Evolutionary conservation across 2,797 vertebrate species (phyloP).

Genomic region (Amblyraja radiata): DNA sequence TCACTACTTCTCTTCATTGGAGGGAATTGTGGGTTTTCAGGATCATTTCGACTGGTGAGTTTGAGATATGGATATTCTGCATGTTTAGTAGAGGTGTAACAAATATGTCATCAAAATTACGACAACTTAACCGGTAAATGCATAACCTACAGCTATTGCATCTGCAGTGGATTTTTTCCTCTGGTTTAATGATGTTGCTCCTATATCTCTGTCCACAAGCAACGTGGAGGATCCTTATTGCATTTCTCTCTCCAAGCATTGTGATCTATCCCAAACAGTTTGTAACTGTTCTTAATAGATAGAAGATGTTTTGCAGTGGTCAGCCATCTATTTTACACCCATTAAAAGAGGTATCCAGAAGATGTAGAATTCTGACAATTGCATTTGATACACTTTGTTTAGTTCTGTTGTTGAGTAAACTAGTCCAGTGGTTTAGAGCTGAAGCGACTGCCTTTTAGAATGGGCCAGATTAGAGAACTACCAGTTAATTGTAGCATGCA

Average conservation of each 20-base stretch:
- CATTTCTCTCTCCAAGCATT: neutral
- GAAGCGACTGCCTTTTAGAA: neutral
- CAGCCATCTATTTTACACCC: neutral
- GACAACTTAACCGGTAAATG: neutral
- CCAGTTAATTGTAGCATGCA: too few relatives aligned
- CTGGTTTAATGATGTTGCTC: neutral
- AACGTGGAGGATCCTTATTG: neutral
- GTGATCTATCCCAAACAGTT: neutral
- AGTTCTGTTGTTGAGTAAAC: neutral
- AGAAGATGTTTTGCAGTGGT: neutral
- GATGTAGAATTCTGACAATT: neutral
- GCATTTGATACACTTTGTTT: neutral
- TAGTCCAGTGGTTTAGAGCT: neutral
- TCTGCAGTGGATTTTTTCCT: neutral
- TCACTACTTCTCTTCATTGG: constrained; percentile 62
- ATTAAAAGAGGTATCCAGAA: neutral
- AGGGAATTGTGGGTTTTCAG: constrained; percentile 75
- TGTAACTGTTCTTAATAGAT: neutral
- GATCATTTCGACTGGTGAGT: constrained; percentile 80
- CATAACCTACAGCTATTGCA: neutral
- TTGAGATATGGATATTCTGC: neutral
- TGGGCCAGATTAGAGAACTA: too few relatives aligned
- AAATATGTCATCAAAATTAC: neutral
- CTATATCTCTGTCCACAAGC: neutral
- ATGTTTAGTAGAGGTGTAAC: neutral